Conservation (phyloP, 2,113 vertebrate genomes). For the Microtus richardsoni region DNA sequence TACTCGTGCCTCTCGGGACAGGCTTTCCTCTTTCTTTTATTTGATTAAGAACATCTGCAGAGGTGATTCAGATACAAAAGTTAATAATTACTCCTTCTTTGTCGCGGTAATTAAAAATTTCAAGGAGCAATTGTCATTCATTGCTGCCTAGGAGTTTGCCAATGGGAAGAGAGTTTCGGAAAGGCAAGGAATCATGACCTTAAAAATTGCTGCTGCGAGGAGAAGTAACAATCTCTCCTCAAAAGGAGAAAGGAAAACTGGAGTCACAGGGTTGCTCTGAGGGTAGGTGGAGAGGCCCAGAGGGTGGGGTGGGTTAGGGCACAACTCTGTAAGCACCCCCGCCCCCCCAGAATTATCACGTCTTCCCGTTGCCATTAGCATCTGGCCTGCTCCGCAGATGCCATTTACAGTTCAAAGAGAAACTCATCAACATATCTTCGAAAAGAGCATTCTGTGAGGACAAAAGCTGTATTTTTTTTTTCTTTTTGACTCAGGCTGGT, state of each 20-base stretch:
- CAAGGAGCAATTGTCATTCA: conserved; percentile 65
- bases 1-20: conserved; percentile 36
- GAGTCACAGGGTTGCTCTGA: conserved; percentile 28
- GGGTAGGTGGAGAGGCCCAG: background rate
- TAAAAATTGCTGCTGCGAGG: background rate
- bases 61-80: conserved; percentile 68
- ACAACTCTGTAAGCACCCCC: conserved; percentile 39
- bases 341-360: conserved; percentile 6
- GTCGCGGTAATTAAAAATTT: conserved; percentile 76
- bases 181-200: conserved; percentile 58
- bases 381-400: conserved; percentile 50
- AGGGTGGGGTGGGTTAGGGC: background rate
- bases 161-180: conserved; percentile 37
- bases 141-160: conserved; percentile 60
- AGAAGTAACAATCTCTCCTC: conserved; percentile 40
- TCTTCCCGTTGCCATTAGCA: conserved; percentile 59
- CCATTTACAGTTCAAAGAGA: conserved; percentile 82
- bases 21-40: conserved; percentile 63
- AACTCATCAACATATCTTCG: conserved; percentile 80
- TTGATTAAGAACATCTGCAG: conserved; percentile 76
- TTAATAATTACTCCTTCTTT: conserved; percentile 77
- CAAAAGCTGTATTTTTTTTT: conserved; percentile 77
- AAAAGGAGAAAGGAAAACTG: background rate
- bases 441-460: conserved; percentile 80
- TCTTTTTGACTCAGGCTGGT: background rate